Percentiles rank a stretch among this genome's conserved stretches.
These are phyloP conservation scores for Sus cebifrons DNA, from an alignment of 2,797 vertebrate species.

Conservation along the genomic window DNA sequence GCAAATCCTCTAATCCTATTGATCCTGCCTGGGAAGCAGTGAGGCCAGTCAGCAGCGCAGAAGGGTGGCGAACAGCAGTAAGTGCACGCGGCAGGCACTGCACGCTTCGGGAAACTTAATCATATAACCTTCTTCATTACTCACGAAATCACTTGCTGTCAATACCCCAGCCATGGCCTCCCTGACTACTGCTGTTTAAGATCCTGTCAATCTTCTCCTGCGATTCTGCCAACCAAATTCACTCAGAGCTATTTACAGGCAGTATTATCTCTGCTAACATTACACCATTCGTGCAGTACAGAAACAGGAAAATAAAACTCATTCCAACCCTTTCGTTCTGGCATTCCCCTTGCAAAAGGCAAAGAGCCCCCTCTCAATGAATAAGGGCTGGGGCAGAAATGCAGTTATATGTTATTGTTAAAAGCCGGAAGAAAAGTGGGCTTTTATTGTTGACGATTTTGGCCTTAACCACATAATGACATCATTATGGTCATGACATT, in stretches of 20 bases:
- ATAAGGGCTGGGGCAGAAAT: conserved; percentile 24
- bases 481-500: background rate
- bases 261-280: conserved; percentile 84
- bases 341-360: conserved; percentile 57
- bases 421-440: background rate
- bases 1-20: conserved; percentile 93
- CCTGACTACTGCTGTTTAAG: conserved; percentile 87
- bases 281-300: conserved; percentile 58
- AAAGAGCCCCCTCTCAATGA: background rate
- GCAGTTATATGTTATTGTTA: background rate
- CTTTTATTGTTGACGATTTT: conserved; percentile 48
- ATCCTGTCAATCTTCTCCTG: conserved; percentile 87
- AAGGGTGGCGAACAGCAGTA: conserved; percentile 87
- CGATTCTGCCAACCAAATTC: conserved; percentile 87
- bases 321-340: conserved; percentile 82
- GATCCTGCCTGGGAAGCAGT: conserved; percentile 90
- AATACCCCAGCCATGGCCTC: conserved; percentile 86
- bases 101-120: conserved; percentile 89
- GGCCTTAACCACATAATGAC: background rate
- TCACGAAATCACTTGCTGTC: conserved; percentile 88
- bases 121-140: conserved; percentile 89
- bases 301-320: conserved; percentile 85
- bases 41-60: conserved; percentile 87
- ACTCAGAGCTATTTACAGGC: conserved; percentile 86
- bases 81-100: conserved; percentile 86